Evolutionary conservation across 2,113 vertebrate species (phyloP).

Genomic region (Rhinoptilus africanus): DNA sequence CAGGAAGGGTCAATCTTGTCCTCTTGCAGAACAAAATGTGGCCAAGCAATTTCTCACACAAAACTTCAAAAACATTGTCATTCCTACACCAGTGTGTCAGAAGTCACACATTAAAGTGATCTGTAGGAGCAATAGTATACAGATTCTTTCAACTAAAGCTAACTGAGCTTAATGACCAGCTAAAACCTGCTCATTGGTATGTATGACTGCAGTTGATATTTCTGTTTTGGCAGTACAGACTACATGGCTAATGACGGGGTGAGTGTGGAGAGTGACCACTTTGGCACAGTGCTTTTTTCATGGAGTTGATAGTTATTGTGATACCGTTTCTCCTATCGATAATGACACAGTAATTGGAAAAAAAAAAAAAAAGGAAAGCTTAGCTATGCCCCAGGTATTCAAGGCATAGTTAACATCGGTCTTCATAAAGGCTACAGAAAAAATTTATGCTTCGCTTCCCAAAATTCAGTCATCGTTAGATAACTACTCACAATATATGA

Average conservation of each 20-base stretch:
- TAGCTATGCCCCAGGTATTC: fast-evolving
- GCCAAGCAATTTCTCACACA: not conserved
- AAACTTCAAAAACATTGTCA: not conserved
- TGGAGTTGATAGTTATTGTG: not conserved
- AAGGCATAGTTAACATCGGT: not conserved
- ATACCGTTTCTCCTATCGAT: not conserved
- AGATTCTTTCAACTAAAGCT: not conserved
- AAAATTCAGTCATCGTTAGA: not conserved
- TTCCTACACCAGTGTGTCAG: not conserved
- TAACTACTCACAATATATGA: not conserved
- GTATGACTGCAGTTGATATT: not conserved
- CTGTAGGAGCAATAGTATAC: not conserved
- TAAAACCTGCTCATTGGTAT: not conserved
- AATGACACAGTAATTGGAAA: not conserved
- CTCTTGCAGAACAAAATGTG: not conserved
- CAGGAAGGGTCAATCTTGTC: not conserved
- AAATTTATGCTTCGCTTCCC: not conserved
- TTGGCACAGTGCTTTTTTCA: not conserved
- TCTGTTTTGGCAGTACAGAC: not conserved
- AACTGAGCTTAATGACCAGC: not conserved
- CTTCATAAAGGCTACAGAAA: not conserved
- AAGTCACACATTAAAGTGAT: not conserved
- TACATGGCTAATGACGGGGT: not conserved
- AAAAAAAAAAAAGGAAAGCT: not conserved
- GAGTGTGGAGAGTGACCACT: not conserved